Percentiles rank a stretch among this genome's conserved stretches.
Conservation (phyloP, 2,113 vertebrate genomes). For the Phalacrocorax pelagicus region DNA sequence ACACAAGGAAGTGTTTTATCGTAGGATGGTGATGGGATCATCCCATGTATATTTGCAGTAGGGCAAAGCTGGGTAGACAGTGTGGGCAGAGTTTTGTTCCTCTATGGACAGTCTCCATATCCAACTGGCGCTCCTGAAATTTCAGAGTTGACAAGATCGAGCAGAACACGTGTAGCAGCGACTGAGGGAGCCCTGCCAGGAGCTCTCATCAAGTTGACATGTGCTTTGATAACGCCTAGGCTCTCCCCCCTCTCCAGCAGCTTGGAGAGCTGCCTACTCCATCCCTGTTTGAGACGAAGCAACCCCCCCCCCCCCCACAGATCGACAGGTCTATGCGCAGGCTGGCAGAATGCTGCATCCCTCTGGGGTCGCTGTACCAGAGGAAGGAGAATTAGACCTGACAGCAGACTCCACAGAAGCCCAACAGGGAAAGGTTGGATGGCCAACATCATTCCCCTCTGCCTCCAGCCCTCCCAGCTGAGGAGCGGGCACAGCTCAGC, state of each 20-base stretch:
- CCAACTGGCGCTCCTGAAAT: not conserved
- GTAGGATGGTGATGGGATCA: not conserved
- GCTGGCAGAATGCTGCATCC: not conserved
- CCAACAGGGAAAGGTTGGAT: not conserved
- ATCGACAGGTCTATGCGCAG: not conserved
- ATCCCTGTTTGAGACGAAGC: not conserved
- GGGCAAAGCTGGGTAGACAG: not conserved
- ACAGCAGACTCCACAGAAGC: not conserved
- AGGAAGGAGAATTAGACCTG: not conserved
- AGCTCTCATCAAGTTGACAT: conserved; percentile 1
- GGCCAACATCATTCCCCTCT: not conserved
- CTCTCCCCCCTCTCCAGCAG: not conserved
- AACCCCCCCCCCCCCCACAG: too few relatives aligned
- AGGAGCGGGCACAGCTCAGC: not conserved
- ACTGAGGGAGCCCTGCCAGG: conserved; percentile 6
- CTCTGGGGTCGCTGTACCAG: not conserved
- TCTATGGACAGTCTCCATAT: not conserved
- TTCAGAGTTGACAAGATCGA: not conserved
- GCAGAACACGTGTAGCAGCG: not conserved
- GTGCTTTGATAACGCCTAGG: not conserved
- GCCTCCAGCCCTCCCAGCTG: fast-evolving
- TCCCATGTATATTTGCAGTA: fast-evolving
- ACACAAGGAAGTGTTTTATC: not conserved
- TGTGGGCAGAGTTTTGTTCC: not conserved
- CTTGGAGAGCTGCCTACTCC: not conserved